Percentiles rank a stretch among this genome's conserved stretches.
phyloP scores from a whole-genome alignment of 2,113 vertebrate species.

The Colius striatus region DNA sequence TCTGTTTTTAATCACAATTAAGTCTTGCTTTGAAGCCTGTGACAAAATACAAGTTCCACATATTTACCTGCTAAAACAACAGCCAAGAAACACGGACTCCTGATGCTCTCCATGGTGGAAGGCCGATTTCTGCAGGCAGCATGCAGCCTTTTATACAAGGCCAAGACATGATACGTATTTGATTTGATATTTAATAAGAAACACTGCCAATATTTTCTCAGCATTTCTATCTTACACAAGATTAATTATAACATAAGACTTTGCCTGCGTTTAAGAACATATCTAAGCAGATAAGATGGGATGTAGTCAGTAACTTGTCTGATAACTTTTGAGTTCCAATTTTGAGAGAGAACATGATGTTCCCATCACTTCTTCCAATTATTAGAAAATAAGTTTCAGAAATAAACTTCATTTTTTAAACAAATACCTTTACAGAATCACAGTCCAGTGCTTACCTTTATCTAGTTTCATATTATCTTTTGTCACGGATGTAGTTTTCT shows the following conservation, averaged over 20 bases:
- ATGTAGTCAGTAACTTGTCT: neutral
- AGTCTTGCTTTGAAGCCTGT: neutral
- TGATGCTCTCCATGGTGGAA: neutral
- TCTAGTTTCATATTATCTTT: neutral
- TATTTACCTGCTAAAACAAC: slow-evolving; percentile 12
- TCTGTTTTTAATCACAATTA: fast-evolving
- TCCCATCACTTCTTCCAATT: neutral
- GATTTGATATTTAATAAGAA: neutral
- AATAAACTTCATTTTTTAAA: neutral
- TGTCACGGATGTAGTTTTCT: neutral
- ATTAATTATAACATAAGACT: neutral
- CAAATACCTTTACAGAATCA: neutral
- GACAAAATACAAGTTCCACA: neutral
- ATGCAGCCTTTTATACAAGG: neutral
- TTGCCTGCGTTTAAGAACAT: neutral
- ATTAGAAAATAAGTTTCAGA: neutral
- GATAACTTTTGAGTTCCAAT: neutral
- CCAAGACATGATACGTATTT: neutral
- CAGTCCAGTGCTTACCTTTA: neutral
- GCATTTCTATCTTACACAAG: neutral
- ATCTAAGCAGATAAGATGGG: neutral
- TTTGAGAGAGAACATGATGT: neutral
- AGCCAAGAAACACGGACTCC: neutral
- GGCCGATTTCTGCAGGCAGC: neutral
- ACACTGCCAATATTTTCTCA: neutral